These are phyloP conservation scores for Drosophila incognita DNA, from an alignment of 2,888 invertebrate species.

Conservation along the genomic window DNA sequence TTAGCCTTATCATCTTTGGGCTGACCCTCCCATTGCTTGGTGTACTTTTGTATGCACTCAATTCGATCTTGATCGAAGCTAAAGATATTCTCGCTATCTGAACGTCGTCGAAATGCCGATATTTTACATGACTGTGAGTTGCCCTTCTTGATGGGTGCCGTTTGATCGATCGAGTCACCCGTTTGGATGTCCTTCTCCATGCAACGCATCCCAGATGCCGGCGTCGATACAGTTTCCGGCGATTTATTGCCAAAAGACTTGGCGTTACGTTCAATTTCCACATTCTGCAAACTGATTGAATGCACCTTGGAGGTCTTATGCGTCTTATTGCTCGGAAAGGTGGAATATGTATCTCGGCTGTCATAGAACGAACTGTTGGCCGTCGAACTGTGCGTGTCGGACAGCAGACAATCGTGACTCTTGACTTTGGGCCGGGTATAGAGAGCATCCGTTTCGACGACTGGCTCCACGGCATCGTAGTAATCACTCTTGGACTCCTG, in stretches of 20 bases:
- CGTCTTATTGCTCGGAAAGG: constrained; percentile 87
- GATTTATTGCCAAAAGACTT: constrained; percentile 83
- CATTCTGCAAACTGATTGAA: constrained; percentile 89
- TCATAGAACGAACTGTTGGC: constrained; percentile 86
- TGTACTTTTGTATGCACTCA: constrained; percentile 88
- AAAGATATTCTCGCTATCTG: constrained; percentile 90
- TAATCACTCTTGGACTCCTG: constrained; percentile 90
- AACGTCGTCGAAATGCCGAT: constrained; percentile 87
- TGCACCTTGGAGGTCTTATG: constrained; percentile 88
- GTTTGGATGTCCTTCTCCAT: constrained; percentile 83
- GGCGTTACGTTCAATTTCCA: constrained; percentile 88
- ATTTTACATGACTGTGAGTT: constrained; percentile 83
- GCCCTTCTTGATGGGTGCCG: constrained; percentile 68
- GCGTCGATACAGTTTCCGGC: constrained; percentile 80
- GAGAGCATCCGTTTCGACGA: constrained; percentile 54
- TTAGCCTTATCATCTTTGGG: constrained; percentile 86
- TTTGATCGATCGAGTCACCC: constrained; percentile 81
- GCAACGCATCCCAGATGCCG: constrained; percentile 74
- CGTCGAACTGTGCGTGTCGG: constrained; percentile 85
- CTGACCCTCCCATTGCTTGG: constrained; percentile 81
- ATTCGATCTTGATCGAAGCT: constrained; percentile 92
- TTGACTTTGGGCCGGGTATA: constrained; percentile 85
- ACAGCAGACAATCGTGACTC: constrained; percentile 87
- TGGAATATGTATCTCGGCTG: constrained; percentile 88
- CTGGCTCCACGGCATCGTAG: constrained; percentile 87